Evolutionary conservation across 2,888 invertebrate genomes (phyloP), one percentile per base, ranked within the genome.

Genomic region (Dolichopus griseipennis): DNA sequence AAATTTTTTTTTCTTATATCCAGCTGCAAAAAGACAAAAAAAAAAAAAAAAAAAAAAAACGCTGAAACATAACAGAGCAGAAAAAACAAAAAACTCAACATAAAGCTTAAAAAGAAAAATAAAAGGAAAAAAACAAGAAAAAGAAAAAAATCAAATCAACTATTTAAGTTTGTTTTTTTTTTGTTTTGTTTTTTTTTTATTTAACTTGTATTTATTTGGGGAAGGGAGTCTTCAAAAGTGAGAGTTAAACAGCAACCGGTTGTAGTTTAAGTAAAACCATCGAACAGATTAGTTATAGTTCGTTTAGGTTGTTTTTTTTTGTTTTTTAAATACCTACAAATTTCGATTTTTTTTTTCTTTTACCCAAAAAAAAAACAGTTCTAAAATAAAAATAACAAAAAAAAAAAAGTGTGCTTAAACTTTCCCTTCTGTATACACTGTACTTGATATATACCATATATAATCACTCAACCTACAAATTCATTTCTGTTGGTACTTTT

Each of bases 181-280:
- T 27, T 5, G 2, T n/a, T 61, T 61, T 61, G 2, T 61, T 61
- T 27, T 27, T 61, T 61, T 61, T 5, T 61, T 61, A 10, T 8
- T 61, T 62, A 22, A 9, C 8, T 20, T 20, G 21, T 33, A 63
- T 66, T 63, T 71, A 71, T 67, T 68, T 69, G 71, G 69, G 70
- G 75, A 75, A 74, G 75, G 76, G 79, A 81, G 80, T 79, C 79
- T 80, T 81, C 79, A 81, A 81, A 81, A 81, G 81, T 79, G 77
- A 76, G 77, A 77, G 77, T 77, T 75, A 74, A 73, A 73, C 75
- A 69, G 74, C 74, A 76, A 73, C 65, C 73, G 71, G 71, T 75
- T 75, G 78, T 80, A 81, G 81, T 81, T 78, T 77, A 78, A 78
- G 78, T 78, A 76, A 76, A 79, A 75, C 79, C 76, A 78, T 75